Conservation (phyloP, 2,113 vertebrate genomes). For the Podarcis cretensis region DNA sequence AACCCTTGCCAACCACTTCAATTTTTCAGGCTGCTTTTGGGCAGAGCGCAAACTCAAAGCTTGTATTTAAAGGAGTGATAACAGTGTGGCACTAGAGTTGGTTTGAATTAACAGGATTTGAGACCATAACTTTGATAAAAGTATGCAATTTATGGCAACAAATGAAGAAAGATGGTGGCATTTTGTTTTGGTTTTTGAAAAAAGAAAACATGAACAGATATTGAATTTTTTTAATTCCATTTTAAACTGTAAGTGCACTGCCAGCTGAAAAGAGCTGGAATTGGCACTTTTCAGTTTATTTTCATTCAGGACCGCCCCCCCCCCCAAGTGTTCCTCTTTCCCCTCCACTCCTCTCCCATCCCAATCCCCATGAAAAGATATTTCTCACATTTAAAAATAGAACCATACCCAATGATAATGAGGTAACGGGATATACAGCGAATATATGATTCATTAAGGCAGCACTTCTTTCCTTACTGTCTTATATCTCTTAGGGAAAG, state of each 20-base stretch:
- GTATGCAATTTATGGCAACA: background rate
- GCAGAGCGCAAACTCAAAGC: background rate
- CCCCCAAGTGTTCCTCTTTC: background rate
- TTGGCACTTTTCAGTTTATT: background rate
- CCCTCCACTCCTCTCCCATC: background rate
- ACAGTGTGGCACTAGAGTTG: background rate
- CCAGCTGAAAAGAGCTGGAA: background rate
- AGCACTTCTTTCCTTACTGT: constrained; percentile 18
- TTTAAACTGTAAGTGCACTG: background rate
- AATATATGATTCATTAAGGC: background rate
- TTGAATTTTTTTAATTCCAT: background rate
- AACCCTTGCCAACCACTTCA: constrained; percentile 32
- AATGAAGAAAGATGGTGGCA: background rate
- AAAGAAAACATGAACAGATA: background rate
- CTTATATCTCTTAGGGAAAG: background rate
- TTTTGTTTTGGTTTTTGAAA: too few species aligned
- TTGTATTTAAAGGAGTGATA: background rate
- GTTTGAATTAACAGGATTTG: background rate
- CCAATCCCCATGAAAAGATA: background rate
- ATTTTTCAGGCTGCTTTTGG: background rate
- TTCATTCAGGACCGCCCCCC: background rate
- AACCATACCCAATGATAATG: background rate
- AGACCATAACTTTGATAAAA: background rate
- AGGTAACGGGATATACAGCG: background rate
- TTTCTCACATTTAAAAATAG: too few species aligned